Percentiles rank a stretch among this genome's conserved stretches.
phyloP scores from a whole-genome alignment of 2,113 vertebrate species.

The Callithrix jacchus region DNA sequence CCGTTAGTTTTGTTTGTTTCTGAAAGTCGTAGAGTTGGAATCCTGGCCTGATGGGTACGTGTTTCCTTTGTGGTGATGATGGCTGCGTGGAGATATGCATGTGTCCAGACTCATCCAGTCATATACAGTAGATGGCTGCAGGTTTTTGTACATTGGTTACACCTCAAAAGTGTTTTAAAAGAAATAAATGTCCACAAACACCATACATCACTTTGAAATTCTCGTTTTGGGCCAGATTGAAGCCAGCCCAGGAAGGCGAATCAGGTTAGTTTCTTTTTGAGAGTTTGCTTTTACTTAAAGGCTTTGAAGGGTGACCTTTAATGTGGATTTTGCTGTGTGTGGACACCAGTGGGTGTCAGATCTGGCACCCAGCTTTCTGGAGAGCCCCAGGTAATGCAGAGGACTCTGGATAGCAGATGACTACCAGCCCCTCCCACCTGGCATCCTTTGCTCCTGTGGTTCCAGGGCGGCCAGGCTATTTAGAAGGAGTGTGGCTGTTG shows the following conservation, averaged over 20 bases:
- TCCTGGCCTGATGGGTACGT: neutral
- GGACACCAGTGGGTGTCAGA: fast-evolving
- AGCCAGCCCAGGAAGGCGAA: neutral
- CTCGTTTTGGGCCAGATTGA: neutral
- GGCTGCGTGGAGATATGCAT: neutral
- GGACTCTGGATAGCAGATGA: neutral
- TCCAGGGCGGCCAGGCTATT: neutral
- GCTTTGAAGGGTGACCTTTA: neutral
- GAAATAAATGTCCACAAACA: neutral
- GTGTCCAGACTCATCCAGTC: neutral
- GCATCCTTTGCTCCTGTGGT: neutral
- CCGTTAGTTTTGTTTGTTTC: neutral
- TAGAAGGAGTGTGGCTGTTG: neutral
- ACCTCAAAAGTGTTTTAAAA: neutral
- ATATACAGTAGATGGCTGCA: too few species aligned
- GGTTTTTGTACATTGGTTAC: neutral
- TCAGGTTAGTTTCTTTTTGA: neutral
- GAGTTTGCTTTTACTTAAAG: neutral
- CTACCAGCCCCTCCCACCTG: neutral
- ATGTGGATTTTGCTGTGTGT: neutral
- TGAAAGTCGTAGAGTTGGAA: neutral
- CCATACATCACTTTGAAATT: neutral
- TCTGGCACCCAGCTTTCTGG: neutral
- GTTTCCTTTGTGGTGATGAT: too few species aligned
- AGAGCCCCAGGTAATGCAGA: neutral